A percentile compares a stretch with the other conserved stretches of the same genome.
Conservation (phyloP, 2,113 vertebrate species). For the Panurus biarmicus region DNA sequence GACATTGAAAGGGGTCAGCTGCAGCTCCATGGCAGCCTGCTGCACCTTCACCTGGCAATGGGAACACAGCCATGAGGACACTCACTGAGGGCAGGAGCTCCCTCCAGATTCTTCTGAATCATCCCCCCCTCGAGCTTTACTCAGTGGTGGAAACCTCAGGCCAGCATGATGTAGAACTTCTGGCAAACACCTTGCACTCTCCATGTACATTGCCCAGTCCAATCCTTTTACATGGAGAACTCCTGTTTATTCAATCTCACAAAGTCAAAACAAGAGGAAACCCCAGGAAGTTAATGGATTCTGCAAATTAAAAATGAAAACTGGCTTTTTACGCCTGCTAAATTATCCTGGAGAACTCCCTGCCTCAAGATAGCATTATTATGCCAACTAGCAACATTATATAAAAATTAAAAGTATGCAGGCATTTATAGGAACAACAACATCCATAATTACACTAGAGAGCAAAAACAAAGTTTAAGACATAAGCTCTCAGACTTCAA, state of each 20-base stretch:
- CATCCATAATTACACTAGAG: not conserved
- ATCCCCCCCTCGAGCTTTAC: not conserved
- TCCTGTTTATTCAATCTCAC: not conserved
- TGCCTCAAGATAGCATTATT: not conserved
- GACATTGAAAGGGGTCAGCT: constrained; percentile 86
- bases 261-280: not conserved
- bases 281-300: not conserved
- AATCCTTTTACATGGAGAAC: not conserved
- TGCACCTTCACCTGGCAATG: constrained; percentile 83
- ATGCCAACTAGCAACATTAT: not conserved
- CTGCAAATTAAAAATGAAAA: not conserved
- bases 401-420: not conserved
- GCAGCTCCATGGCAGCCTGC: constrained; percentile 90
- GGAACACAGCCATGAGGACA: not conserved
- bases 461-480: not conserved
- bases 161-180: not conserved
- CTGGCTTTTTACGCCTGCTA: not conserved
- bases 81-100: not conserved
- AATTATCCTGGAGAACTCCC: not conserved
- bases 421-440: not conserved
- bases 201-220: not conserved
- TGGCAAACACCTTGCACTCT: not conserved
- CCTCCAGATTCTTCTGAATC: not conserved
- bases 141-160: not conserved
- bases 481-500: not conserved